A percentile compares a stretch with the other conserved stretches of the same genome.
These are phyloP conservation scores for Netelia fuscicornis DNA, from an alignment of 2,888 invertebrate species.

Conservation along the genomic window DNA sequence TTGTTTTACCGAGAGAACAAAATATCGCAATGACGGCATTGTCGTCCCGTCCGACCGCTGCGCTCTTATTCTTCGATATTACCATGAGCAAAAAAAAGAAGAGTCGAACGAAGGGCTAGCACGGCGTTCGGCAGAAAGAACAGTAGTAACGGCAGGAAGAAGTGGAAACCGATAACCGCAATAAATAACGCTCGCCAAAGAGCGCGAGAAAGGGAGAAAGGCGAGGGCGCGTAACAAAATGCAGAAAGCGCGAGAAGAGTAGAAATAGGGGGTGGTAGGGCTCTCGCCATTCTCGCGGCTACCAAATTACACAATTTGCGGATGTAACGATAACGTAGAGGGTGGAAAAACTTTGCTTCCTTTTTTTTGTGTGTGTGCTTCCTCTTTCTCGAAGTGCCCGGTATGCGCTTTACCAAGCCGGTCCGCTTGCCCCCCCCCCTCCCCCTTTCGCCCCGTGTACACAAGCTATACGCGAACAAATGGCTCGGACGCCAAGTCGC, in stretches of 20 bases:
- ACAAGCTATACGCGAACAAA: conserved; percentile 72
- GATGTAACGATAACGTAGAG: conserved; percentile 77
- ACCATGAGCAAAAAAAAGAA: conserved; percentile 47
- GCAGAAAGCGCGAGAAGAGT: conserved; percentile 15
- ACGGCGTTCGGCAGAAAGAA: conserved; percentile 15
- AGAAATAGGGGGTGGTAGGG: not conserved
- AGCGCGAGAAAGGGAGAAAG: conserved; percentile 1
- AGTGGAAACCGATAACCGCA: conserved; percentile 76
- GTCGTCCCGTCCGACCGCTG: not conserved
- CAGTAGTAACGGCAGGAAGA: conserved; percentile 39
- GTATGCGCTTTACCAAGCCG: conserved; percentile 3
- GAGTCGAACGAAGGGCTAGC: conserved; percentile 32
- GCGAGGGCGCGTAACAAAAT: conserved; percentile 16
- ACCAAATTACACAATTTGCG: conserved; percentile 79
- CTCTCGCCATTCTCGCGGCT: conserved; percentile 60
- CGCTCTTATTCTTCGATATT: conserved; percentile 17
- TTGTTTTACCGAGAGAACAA: not conserved
- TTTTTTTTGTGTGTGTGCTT: conserved; percentile 33
- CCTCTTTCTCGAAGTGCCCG: conserved; percentile 3
- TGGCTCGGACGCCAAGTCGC: conserved; percentile 74
- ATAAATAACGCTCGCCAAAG: conserved; percentile 74
- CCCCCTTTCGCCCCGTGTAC: not conserved
- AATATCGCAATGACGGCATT: not conserved
- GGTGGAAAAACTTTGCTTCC: conserved; percentile 46
- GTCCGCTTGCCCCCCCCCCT: conserved; percentile 1